Evolutionary conservation across 2,888 invertebrate species (phyloP).

Genomic region (Panopea generosa): DNA sequence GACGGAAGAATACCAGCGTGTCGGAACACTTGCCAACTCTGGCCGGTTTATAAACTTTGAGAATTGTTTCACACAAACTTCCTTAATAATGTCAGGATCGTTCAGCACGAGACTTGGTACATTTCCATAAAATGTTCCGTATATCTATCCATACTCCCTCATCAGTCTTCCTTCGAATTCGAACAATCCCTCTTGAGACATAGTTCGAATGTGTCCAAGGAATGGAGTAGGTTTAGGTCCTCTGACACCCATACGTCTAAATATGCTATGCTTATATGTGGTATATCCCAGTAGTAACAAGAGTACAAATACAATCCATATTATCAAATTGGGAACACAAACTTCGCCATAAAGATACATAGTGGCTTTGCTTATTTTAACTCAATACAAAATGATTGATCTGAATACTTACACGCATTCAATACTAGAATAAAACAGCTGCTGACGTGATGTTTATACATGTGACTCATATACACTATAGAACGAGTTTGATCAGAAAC

Average conservation of each 20-base stretch:
- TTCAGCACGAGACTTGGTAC: slow-evolving; percentile 47
- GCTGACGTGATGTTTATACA: no score
- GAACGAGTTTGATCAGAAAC: no score
- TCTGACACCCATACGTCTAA: slow-evolving; percentile 32
- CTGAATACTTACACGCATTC: no score
- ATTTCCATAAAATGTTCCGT: slow-evolving; percentile 54
- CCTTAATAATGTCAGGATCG: slow-evolving; percentile 65
- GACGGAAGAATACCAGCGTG: slow-evolving; percentile 30
- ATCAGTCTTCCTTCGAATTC: no score
- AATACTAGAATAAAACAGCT: no score
- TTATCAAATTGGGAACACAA: no score
- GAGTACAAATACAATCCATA: no score
- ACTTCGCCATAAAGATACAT: no score
- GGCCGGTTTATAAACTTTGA: slow-evolving; percentile 61
- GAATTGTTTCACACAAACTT: slow-evolving; percentile 64
- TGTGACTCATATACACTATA: no score
- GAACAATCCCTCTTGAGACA: slow-evolving; percentile 41
- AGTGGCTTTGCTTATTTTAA: no score
- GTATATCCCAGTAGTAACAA: no score
- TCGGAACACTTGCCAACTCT: slow-evolving; percentile 7
- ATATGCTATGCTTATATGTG: slow-evolving; percentile 36
- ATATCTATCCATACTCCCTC: slow-evolving; percentile 55
- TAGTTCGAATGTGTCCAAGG: slow-evolving; percentile 30
- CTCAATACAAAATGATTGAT: no score
- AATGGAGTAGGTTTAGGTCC: slow-evolving; percentile 35